Conservation (phyloP, 2,888 invertebrate genomes). For the Prenolepis imparis region DNA sequence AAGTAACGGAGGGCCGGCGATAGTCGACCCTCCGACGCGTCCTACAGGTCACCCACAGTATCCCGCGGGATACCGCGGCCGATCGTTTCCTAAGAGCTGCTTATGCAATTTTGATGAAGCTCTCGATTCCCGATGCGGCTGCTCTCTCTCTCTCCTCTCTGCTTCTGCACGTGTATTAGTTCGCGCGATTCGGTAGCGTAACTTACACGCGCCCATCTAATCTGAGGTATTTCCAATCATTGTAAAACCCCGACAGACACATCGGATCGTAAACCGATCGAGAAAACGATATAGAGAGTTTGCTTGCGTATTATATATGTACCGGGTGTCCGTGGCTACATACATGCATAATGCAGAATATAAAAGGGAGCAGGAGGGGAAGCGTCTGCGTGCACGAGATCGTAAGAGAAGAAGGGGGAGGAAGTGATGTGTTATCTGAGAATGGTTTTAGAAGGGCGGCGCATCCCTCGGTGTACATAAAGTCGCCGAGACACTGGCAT, state of each 20-base stretch:
- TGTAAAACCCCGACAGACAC: slow-evolving; percentile 85
- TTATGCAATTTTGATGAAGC: slow-evolving; percentile 85
- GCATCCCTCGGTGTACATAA: slow-evolving; percentile 85
- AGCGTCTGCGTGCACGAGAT: slow-evolving; percentile 58
- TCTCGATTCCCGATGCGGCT: slow-evolving; percentile 76
- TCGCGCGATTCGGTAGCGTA: slow-evolving; percentile 2
- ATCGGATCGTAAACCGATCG: slow-evolving; percentile 86
- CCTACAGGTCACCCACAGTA: slow-evolving; percentile 78
- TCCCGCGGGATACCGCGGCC: slow-evolving; percentile 82
- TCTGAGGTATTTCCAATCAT: slow-evolving; percentile 85
- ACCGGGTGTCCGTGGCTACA: slow-evolving; percentile 65
- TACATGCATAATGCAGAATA: slow-evolving; percentile 68
- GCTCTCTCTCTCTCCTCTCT: background rate
- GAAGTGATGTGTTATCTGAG: slow-evolving; percentile 84
- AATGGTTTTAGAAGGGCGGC: slow-evolving; percentile 86
- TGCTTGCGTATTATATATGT: slow-evolving; percentile 81
- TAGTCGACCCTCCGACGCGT: slow-evolving; percentile 83
- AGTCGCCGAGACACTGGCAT: slow-evolving; percentile 79
- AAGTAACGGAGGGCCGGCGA: slow-evolving; percentile 62
- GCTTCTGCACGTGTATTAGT: slow-evolving; percentile 2
- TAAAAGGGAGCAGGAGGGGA: slow-evolving; percentile 41
- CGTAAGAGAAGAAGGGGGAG: slow-evolving; percentile 72
- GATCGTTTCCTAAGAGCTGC: slow-evolving; percentile 86
- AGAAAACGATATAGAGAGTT: slow-evolving; percentile 81
- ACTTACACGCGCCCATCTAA: slow-evolving; percentile 71